phyloP scores from a whole-genome alignment of 2,888 invertebrate genomes.

The Rhopalosiphum nymphaeae region DNA sequence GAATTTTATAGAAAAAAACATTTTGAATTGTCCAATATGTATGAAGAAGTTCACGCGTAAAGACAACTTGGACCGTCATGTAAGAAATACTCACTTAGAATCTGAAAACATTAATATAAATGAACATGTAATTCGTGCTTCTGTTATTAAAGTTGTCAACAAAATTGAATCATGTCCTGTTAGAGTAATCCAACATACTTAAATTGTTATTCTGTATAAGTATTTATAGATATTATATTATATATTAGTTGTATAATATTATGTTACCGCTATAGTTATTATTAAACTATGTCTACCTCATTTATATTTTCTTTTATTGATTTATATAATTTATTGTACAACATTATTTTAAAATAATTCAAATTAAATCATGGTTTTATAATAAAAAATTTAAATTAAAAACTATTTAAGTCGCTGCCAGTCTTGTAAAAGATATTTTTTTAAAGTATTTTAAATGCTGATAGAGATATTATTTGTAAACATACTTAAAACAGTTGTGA shows the following conservation, averaged over 20 bases:
- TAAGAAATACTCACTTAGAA: slow-evolving; percentile 65
- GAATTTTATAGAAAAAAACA: slow-evolving; percentile 60
- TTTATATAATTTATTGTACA: not conserved
- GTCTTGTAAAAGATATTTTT: no score
- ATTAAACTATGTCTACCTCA: slow-evolving; percentile 8
- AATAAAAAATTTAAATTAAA: no score
- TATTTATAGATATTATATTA: not conserved
- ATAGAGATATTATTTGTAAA: no score
- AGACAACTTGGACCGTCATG: slow-evolving; percentile 66
- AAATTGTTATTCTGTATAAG: not conserved
- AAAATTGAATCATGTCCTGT: slow-evolving; percentile 55
- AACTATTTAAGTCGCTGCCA: no score
- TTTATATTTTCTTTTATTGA: slow-evolving; percentile 4
- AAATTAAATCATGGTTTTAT: no score
- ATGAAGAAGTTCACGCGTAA: slow-evolving; percentile 66
- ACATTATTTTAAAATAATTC: not conserved
- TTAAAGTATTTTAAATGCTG: no score
- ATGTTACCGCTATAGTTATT: not conserved
- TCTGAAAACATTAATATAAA: slow-evolving; percentile 40
- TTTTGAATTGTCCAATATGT: slow-evolving; percentile 64
- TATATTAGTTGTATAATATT: not conserved
- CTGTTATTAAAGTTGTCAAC: slow-evolving; percentile 61
- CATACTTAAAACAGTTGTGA: no score
- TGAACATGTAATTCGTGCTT: slow-evolving; percentile 53
- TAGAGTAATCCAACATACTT: slow-evolving; percentile 58